Evolutionary conservation across 2,888 invertebrate genomes (phyloP).

Genomic region (Hirtodrosophila trivittata): DNA sequence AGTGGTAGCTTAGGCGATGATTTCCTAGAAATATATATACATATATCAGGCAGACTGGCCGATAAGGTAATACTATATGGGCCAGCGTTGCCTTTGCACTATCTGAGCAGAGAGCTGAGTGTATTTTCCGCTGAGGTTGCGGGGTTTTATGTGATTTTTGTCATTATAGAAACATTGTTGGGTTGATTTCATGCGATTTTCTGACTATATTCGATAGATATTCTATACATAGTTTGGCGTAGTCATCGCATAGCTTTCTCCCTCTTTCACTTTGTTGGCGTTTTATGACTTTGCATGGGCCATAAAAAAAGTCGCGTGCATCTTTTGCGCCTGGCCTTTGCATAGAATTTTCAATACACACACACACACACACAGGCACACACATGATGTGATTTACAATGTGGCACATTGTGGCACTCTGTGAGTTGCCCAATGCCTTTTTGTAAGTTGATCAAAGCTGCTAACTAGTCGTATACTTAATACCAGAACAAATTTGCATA

Average conservation of each 20-base stretch:
- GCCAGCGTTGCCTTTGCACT: too few species aligned
- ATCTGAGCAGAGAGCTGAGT: too few species aligned
- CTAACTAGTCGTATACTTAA: conserved; percentile 42
- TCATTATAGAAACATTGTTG: too few species aligned
- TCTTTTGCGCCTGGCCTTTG: conserved; percentile 43
- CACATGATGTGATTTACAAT: too few species aligned
- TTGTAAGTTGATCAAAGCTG: conserved; percentile 27
- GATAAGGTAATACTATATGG: too few species aligned
- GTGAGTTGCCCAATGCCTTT: conserved; percentile 14
- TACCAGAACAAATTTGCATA: conserved; percentile 46
- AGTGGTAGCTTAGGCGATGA: too few species aligned
- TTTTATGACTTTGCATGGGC: conserved; percentile 57
- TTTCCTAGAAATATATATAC: too few species aligned
- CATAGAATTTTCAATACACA: too few species aligned
- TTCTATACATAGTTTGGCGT: conserved; percentile 55
- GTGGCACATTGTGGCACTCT: conserved; percentile 48
- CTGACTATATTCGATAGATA: conserved; percentile 45
- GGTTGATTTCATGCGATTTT: conserved; percentile 28
- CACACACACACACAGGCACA: too few species aligned
- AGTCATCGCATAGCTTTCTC: conserved; percentile 46
- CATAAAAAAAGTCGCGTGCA: conserved; percentile 62
- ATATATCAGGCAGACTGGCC: too few species aligned
- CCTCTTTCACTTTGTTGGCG: conserved; percentile 20
- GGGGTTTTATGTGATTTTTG: too few species aligned
- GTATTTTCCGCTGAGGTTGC: too few species aligned